phyloP scores from a whole-genome alignment of 2,113 vertebrate genomes.

The Globicephala melas region DNA sequence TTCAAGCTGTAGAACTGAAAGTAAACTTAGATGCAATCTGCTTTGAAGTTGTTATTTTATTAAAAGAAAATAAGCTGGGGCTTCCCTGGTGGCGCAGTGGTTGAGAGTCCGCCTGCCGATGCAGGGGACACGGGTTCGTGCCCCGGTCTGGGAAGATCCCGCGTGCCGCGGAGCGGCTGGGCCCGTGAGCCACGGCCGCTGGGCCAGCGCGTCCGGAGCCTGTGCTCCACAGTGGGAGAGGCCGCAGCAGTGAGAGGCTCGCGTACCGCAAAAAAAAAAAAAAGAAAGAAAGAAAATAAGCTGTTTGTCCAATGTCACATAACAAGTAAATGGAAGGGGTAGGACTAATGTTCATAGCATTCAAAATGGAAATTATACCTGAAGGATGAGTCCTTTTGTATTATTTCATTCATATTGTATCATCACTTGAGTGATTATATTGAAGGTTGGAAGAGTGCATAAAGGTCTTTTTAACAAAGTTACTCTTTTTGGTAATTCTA shows the following conservation, averaged over 20 bases:
- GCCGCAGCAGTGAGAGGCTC: too few species aligned
- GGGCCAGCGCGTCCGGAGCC: too few species aligned
- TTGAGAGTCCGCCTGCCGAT: too few species aligned
- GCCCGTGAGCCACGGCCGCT: too few species aligned
- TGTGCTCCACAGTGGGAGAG: too few species aligned
- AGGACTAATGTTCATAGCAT: not conserved
- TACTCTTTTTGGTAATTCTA: not conserved
- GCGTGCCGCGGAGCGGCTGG: too few species aligned
- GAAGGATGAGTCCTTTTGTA: not conserved
- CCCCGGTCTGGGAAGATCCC: too few species aligned
- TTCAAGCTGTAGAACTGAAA: not conserved
- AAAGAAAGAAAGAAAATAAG: not conserved
- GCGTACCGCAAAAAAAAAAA: too few species aligned
- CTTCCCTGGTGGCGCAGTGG: too few species aligned
- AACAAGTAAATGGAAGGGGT: not conserved
- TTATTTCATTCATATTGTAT: not conserved
- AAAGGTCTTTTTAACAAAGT: not conserved
- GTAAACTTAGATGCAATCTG: not conserved
- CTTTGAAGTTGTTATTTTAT: slow-evolving; percentile 34
- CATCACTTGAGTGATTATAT: not conserved
- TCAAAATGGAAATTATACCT: not conserved
- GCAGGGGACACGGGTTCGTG: too few species aligned
- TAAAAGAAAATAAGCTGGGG: not conserved
- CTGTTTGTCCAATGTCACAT: not conserved
- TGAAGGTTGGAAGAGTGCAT: not conserved